Evolutionary conservation across 1,140 invertebrate species (phyloP).

Genomic region (Branchinecta lynchi): DNA sequence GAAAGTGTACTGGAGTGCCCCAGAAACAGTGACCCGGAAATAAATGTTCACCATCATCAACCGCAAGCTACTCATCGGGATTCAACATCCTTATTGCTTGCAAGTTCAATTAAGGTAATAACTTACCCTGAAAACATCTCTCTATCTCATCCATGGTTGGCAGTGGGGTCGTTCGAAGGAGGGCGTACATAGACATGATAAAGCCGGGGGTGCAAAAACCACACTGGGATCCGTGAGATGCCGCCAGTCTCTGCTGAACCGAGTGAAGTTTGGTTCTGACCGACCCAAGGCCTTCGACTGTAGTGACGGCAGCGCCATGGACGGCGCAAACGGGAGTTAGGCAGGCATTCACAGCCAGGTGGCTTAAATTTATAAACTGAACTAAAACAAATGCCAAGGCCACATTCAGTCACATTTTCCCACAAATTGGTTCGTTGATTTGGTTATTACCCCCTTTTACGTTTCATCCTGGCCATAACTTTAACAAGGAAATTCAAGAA

Average conservation of each 20-base stretch:
- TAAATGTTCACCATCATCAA: slow-evolving; percentile 20
- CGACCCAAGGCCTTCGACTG: slow-evolving; percentile 53
- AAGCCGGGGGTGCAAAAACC: slow-evolving; percentile 83
- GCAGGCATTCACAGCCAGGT: slow-evolving; percentile 77
- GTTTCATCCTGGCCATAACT: no score
- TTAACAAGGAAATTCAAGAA: no score
- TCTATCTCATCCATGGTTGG: slow-evolving; percentile 53
- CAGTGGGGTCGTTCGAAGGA: slow-evolving; percentile 47
- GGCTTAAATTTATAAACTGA: slow-evolving; percentile 38
- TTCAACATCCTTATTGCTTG: no score
- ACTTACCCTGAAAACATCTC: slow-evolving; percentile 54
- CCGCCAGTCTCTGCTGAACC: slow-evolving; percentile 68
- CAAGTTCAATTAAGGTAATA: neutral
- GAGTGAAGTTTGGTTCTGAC: slow-evolving; percentile 52
- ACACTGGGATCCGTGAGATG: slow-evolving; percentile 75
- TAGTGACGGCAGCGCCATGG: slow-evolving; percentile 70
- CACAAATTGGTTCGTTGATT: no score
- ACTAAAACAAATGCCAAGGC: no score
- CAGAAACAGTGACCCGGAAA: no score
- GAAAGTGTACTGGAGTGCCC: no score
- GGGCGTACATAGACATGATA: slow-evolving; percentile 84
- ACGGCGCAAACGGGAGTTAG: slow-evolving; percentile 63
- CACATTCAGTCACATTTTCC: no score
- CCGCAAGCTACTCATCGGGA: no score
- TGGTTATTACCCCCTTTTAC: no score